Conservation (phyloP, 2,797 vertebrate genomes). For the Notamacropus eugenii region DNA sequence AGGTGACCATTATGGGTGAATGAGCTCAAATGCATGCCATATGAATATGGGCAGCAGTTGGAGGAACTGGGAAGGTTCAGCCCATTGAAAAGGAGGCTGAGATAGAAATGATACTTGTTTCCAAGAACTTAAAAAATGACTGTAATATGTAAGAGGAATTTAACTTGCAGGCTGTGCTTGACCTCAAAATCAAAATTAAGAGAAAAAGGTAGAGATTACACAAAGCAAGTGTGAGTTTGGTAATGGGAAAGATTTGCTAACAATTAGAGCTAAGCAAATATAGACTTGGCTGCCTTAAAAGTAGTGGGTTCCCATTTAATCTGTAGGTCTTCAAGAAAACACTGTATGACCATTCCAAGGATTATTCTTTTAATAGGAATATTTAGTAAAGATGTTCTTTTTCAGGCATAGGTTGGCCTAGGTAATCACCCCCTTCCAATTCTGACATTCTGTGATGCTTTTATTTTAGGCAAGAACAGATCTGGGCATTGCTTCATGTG, state of each 20-base stretch:
- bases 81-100: background rate
- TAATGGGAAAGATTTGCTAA: background rate
- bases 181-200: background rate
- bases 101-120: background rate
- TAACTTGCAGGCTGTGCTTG: background rate
- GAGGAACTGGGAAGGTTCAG: background rate
- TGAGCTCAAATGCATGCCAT: background rate
- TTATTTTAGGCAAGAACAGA: slow-evolving; percentile 25
- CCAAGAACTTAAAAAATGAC: background rate
- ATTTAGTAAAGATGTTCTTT: background rate
- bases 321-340: background rate
- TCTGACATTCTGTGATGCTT: background rate
- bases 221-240: background rate
- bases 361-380: background rate
- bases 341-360: background rate
- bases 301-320: too few relatives aligned
- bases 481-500: background rate
- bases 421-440: background rate
- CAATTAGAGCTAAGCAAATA: background rate
- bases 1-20: background rate
- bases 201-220: background rate
- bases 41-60: background rate
- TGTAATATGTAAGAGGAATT: background rate
- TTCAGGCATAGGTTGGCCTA: background rate
- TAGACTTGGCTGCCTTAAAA: background rate